These are phyloP conservation scores for Andrena bucephala DNA, from an alignment of 2,888 invertebrate species.

Conservation along the genomic window DNA sequence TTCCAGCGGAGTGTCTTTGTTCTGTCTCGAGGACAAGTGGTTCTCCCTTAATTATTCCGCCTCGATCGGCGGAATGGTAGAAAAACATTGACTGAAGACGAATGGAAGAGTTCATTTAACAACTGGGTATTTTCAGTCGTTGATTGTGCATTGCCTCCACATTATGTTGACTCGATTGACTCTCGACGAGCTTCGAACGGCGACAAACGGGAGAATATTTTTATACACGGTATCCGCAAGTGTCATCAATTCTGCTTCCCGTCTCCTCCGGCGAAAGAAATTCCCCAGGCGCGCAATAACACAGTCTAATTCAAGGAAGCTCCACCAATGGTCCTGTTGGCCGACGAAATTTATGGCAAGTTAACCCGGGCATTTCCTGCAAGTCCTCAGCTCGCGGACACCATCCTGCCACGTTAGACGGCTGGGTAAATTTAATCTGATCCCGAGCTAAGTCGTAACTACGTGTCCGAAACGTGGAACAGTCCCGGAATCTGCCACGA, in stretches of 20 bases:
- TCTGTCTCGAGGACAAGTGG: not conserved
- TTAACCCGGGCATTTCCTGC: constrained; percentile 74
- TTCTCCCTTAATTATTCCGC: not conserved
- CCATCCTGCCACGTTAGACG: constrained; percentile 55
- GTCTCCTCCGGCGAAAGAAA: constrained; percentile 14
- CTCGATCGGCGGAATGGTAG: too few species aligned
- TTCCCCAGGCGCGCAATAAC: constrained; percentile 60
- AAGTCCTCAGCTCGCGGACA: constrained; percentile 54
- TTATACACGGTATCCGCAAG: too few species aligned
- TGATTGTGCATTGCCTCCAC: not conserved
- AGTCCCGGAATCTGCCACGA: constrained; percentile 44
- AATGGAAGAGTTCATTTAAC: too few species aligned
- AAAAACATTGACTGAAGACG: too few species aligned
- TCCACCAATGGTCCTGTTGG: constrained; percentile 56
- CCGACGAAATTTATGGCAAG: constrained; percentile 76
- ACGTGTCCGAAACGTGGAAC: constrained; percentile 73
- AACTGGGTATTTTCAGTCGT: too few species aligned
- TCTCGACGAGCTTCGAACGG: not conserved
- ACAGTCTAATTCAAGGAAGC: constrained; percentile 40
- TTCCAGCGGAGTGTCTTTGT: not conserved
- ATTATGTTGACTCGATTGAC: not conserved
- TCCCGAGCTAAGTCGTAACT: constrained; percentile 74
- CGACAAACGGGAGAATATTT: not conserved
- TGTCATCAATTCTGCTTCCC: not conserved
- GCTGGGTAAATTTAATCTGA: constrained; percentile 78